Conservation (phyloP, 1,140 invertebrate genomes). For the Aphelinus certus region DNA sequence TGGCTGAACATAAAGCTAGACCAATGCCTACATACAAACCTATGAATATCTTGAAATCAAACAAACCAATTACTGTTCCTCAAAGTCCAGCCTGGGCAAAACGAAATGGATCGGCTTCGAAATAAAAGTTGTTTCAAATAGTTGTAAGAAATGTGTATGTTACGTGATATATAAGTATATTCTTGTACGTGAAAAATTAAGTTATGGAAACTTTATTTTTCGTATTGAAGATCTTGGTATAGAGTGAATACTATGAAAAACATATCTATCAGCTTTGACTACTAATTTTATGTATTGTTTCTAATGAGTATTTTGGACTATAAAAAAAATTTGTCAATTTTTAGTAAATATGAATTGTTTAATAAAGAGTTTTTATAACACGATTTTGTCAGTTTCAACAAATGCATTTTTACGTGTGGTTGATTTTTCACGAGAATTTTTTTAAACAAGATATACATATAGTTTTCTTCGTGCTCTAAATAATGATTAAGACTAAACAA, state of each 20-base stretch:
- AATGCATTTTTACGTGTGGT: constrained; percentile 30
- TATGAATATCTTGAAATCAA: constrained; percentile 48
- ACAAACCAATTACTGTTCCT: constrained; percentile 53
- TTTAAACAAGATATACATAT: constrained; percentile 39
- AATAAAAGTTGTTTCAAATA: not conserved
- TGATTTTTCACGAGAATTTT: constrained; percentile 30
- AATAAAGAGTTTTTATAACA: constrained; percentile 42
- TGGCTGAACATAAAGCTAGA: constrained; percentile 52
- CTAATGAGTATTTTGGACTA: constrained; percentile 21
- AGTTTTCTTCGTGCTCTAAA: constrained; percentile 38
- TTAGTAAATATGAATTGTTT: constrained; percentile 43
- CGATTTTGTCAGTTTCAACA: constrained; percentile 39
- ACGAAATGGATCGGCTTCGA: constrained; percentile 27
- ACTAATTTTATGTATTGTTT: constrained; percentile 24
- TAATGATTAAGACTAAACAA: constrained; percentile 39
- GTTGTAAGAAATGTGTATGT: constrained; percentile 16
- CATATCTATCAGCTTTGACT: constrained; percentile 20
- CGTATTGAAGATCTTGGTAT: not conserved
- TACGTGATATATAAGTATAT: constrained; percentile 23
- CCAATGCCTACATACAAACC: constrained; percentile 58
- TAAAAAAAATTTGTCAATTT: constrained; percentile 43
- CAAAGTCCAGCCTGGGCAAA: constrained; percentile 54
- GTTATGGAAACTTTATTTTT: constrained; percentile 11
- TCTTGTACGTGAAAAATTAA: constrained; percentile 2
- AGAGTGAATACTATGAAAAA: too few relatives aligned